phyloP scores from a whole-genome alignment of 2,888 invertebrate genomes.

The Cheilosia impressa region DNA sequence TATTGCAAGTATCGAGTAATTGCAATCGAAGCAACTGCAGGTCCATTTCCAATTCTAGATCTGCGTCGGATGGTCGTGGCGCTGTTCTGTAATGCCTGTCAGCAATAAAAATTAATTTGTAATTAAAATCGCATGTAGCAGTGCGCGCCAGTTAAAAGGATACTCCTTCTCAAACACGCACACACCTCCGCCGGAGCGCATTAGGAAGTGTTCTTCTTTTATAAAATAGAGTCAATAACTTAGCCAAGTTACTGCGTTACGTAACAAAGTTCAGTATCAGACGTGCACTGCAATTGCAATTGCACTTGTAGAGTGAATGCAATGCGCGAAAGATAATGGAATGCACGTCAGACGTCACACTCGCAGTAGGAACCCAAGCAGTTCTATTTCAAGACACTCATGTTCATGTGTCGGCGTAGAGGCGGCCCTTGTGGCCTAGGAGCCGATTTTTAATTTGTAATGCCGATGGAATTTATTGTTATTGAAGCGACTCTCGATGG shows the following conservation, averaged over 20 bases:
- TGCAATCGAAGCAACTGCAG: slow-evolving; percentile 68
- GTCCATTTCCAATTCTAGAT: slow-evolving; percentile 51
- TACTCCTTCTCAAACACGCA: slow-evolving; percentile 3
- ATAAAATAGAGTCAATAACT: slow-evolving; percentile 32
- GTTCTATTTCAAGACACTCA: slow-evolving; percentile 42
- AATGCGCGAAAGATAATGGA: slow-evolving; percentile 28
- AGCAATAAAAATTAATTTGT: slow-evolving; percentile 74
- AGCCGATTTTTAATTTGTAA: slow-evolving; percentile 32
- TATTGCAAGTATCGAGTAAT: slow-evolving; percentile 68
- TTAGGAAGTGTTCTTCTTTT: slow-evolving; percentile 41
- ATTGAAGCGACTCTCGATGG: slow-evolving; percentile 1
- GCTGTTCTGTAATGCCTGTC: slow-evolving; percentile 52
- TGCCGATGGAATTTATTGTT: slow-evolving; percentile 58
- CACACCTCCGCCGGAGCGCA: slow-evolving; percentile 5
- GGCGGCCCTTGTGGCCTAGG: slow-evolving; percentile 13
- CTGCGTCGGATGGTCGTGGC: slow-evolving; percentile 20
- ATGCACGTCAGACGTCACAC: slow-evolving; percentile 47
- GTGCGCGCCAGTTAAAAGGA: background rate
- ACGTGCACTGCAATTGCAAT: slow-evolving; percentile 6
- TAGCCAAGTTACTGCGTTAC: slow-evolving; percentile 55
- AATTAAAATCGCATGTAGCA: slow-evolving; percentile 69
- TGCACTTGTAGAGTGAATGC: slow-evolving; percentile 11
- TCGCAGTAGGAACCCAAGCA: slow-evolving; percentile 23
- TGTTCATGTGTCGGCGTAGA: background rate
- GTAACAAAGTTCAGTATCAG: slow-evolving; percentile 45